A percentile compares a stretch with the other conserved stretches of the same genome.
Evolutionary conservation across 2,113 vertebrate species (phyloP).

Genomic region (Brachionichthys hirsutus): DNA sequence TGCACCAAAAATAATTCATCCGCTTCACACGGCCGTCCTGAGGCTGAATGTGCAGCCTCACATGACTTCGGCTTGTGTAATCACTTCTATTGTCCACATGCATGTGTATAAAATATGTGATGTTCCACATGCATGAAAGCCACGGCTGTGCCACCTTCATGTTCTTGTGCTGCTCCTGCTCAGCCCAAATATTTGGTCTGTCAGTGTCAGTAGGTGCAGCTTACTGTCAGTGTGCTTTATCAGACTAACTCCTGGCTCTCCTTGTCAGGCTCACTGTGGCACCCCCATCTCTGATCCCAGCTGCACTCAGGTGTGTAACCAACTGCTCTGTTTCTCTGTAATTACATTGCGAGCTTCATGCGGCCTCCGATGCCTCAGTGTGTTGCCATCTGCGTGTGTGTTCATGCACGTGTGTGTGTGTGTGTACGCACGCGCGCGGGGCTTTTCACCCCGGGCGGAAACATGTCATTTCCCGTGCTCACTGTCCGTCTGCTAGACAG

Average conservation of each 20-base stretch:
- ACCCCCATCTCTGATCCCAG: constrained; percentile 60
- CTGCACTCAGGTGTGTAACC: constrained; percentile 73
- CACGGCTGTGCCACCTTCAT: constrained; percentile 14
- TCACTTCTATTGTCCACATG: constrained; percentile 1
- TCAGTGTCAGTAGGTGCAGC: constrained; percentile 63
- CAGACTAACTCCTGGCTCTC: constrained; percentile 68
- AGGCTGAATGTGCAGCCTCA: no score
- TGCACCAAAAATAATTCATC: no score
- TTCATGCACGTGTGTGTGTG: constrained; percentile 21
- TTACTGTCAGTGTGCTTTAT: constrained; percentile 67
- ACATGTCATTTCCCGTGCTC: constrained; percentile 75
- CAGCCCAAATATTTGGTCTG: constrained; percentile 65
- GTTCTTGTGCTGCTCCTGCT: constrained; percentile 36
- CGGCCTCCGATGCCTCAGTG: constrained; percentile 48
- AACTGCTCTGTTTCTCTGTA: constrained; percentile 72
- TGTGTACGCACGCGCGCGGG: no score
- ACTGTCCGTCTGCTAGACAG: constrained; percentile 72
- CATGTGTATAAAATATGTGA: constrained; percentile 3
- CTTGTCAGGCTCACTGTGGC: constrained; percentile 64
- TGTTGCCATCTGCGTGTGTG: constrained; percentile 17
- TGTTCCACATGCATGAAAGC: constrained; percentile 22
- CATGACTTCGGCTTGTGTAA: neutral
- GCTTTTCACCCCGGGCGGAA: constrained; percentile 68
- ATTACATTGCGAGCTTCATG: constrained; percentile 70
- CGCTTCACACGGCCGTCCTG: no score